Evolutionary conservation across 2,113 vertebrate species (phyloP), one percentile per base, ranked within the genome.

Genomic region (Silurus glanis): DNA sequence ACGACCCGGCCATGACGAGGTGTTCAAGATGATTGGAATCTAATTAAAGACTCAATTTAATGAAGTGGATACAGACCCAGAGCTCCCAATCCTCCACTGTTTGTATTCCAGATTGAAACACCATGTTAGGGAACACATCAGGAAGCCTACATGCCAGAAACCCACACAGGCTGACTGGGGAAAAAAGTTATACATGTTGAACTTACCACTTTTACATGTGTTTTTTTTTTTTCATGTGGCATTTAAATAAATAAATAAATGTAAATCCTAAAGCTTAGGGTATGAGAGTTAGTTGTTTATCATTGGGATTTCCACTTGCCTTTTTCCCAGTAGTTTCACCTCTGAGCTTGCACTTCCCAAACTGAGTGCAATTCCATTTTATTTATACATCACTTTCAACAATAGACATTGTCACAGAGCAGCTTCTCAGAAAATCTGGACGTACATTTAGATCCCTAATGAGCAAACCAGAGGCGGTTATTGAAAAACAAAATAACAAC

Each of bases 41-140:
- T 87, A 87, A 83, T 87, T 87, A 83, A 78, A 76, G 28, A 59
- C 78, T 80, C 78, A 28, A 3, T 59, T 10, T 59, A 55, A 59
- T 9, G 25, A 16, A 55, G 55, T 59, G 55, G 78, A 37, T n/a
- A 23, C 17, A 53, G 74, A 53, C 74, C 49, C 53, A n/a, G 21
- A 59, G 56, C 78, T 23, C 56, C 9, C 8, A 23, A 21, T 61
- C 9, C 13, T 80, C 37, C 56, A 45, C 21, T 61, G 78, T 80
- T 9, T 9, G 6, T 10, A 37, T 61, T 47, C 13, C 6, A 9
- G 23, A 21, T 72, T 72, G 16, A 19, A 19, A 47, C 37, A 9
- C 16, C 17, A 23, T 49, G 45, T 21, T 74, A 10, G 8, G 16
- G 21, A 49, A 47, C 14, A 47, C 19, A 19, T 47, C 23, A 72